Evolutionary conservation across 2,797 vertebrate genomes (phyloP).

Genomic region (Falco concolor): DNA sequence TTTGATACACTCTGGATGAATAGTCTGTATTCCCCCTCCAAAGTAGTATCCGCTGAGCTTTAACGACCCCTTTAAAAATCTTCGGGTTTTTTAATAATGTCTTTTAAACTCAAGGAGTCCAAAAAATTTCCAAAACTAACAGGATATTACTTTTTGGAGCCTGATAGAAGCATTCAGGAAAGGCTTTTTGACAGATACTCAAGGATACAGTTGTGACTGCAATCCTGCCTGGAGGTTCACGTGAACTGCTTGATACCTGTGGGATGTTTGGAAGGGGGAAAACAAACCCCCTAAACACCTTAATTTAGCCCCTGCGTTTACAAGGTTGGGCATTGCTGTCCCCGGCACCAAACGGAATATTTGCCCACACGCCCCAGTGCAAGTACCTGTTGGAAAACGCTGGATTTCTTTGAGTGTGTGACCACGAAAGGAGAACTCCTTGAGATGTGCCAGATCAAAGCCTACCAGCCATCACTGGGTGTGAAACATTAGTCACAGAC

Average conservation of each 20-base stretch:
- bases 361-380: neutral
- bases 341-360: neutral
- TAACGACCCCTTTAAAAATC: neutral
- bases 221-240: neutral
- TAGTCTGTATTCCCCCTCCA: neutral
- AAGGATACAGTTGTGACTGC: neutral
- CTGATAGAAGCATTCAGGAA: neutral
- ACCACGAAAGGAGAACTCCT: neutral
- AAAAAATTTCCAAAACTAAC: neutral
- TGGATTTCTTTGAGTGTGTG: neutral
- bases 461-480: neutral
- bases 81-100: neutral
- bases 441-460: neutral
- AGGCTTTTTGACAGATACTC: neutral
- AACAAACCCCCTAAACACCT: neutral
- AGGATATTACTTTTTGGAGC: neutral
- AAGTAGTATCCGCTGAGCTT: neutral
- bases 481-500: neutral
- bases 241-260: neutral
- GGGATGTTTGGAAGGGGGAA: rapidly evolving
- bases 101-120: neutral
- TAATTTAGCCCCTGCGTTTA: neutral
- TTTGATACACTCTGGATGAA: neutral
- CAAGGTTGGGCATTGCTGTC: neutral
- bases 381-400: neutral